These are phyloP conservation scores for Schizaphis graminum DNA, from an alignment of 2,888 invertebrate species.

Conservation along the genomic window DNA sequence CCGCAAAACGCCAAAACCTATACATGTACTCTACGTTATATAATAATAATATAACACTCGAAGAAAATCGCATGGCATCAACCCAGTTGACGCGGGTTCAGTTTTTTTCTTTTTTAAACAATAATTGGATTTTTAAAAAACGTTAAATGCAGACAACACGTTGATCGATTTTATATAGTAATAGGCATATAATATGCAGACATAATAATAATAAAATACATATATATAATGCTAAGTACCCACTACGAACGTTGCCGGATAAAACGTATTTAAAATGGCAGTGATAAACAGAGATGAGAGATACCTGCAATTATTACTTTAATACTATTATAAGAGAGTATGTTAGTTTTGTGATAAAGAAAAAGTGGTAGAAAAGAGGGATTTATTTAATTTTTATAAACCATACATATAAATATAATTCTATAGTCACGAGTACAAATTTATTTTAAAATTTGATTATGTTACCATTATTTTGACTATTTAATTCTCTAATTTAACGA, in stretches of 20 bases:
- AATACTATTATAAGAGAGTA: neutral
- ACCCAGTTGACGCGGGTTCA: neutral
- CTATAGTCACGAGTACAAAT: neutral
- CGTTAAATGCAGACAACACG: neutral
- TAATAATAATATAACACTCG: neutral
- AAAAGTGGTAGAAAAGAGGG: neutral
- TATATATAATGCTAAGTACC: neutral
- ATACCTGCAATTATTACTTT: too few relatives aligned
- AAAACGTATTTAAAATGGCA: neutral
- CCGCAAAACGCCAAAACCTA: constrained; percentile 1
- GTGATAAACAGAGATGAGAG: neutral
- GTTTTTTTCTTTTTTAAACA: neutral
- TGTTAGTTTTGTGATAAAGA: neutral
- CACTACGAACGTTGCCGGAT: neutral
- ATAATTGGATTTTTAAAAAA: neutral
- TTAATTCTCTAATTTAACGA: neutral
- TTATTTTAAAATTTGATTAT: neutral
- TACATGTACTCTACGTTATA: neutral
- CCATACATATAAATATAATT: neutral
- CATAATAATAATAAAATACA: neutral
- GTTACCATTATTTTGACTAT: neutral
- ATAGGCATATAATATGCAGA: neutral
- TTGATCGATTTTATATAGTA: neutral
- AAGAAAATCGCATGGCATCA: neutral
- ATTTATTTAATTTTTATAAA: neutral